phyloP scores from a whole-genome alignment of 2,113 vertebrate species.

The Elachura formosa region DNA sequence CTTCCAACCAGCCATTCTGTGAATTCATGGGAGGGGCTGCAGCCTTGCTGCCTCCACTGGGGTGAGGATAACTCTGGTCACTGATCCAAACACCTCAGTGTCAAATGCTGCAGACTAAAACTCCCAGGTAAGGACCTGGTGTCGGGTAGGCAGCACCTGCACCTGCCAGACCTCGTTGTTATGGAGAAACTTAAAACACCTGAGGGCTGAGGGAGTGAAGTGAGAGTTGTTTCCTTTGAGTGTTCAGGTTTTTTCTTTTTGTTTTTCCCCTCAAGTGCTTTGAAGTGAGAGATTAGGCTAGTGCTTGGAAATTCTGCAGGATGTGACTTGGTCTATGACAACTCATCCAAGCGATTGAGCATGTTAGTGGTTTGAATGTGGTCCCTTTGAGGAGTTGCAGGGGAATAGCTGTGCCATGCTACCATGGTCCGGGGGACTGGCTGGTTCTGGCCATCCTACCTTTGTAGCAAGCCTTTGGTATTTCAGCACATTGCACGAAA shows the following conservation, averaged over 20 bases:
- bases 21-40: not conserved
- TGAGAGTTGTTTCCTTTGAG: not conserved
- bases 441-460: not conserved
- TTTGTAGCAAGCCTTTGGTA: not conserved
- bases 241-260: not conserved
- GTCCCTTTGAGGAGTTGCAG: rapidly evolving
- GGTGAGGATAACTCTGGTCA: rapidly evolving
- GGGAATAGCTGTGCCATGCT: not conserved
- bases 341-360: not conserved
- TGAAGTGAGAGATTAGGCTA: not conserved
- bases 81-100: too few relatives aligned
- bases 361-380: not conserved
- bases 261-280: not conserved
- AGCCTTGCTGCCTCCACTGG: not conserved
- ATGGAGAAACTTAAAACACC: not conserved
- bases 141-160: not conserved
- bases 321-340: not conserved
- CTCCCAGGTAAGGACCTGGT: not conserved
- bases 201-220: not conserved
- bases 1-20: too few relatives aligned
- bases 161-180: not conserved
- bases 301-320: not conserved
- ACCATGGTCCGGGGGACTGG: not conserved
- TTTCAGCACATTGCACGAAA: not conserved
- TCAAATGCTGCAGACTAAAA: not conserved